Evolutionary conservation across 2,797 vertebrate genomes (phyloP), one percentile per base, ranked within the genome.

Genomic region (Trachurus trachurus): DNA sequence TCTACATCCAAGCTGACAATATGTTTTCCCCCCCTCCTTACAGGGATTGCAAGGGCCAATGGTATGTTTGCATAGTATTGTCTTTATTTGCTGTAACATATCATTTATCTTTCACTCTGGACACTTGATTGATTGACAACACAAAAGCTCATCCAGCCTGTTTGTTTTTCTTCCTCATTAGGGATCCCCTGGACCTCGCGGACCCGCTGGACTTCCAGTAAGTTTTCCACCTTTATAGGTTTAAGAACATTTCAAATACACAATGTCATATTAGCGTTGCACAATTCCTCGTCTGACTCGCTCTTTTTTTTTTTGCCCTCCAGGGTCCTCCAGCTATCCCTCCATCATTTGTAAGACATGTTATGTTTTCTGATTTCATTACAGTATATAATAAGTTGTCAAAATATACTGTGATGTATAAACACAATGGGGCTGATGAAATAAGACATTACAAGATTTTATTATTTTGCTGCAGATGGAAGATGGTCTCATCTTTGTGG

Each of bases 111-210:
- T 75, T 76, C 22, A 64, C 31, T 58, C 5, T 57, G 15, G 9
- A 5, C n/a, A 57, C 26, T 57, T 71, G 19, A 80, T 16, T 59
- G 65, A 72, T 19, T 59, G 65, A 70, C 16, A 58, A 37, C 17
- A 70, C 52, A 34, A 26, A 19, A 29, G 11, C 40, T 84, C 15
- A 83, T 44, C 7, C 45, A 52, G n/a, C 11, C 39, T 76, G 6
- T 71, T 40, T 76, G 8, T 71, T 69, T 58, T 69, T 83, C 34
- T 61, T 85, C 54, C 87, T 82, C 68, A 88, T 83, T 79, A 99
- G 98, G 98, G 98, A 87, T 95, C 96, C 84, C 96, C 97, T 31
- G 98, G 98, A 87, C 97, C 96, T 40, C 95, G 96, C 90, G 98
- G 98, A 85, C 96, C 87, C 57, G 96, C 97, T 39, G 98, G 98